Evolutionary conservation across 2,113 vertebrate genomes (phyloP), one percentile per base, ranked within the genome.

Genomic region (Tursiops truncatus): DNA sequence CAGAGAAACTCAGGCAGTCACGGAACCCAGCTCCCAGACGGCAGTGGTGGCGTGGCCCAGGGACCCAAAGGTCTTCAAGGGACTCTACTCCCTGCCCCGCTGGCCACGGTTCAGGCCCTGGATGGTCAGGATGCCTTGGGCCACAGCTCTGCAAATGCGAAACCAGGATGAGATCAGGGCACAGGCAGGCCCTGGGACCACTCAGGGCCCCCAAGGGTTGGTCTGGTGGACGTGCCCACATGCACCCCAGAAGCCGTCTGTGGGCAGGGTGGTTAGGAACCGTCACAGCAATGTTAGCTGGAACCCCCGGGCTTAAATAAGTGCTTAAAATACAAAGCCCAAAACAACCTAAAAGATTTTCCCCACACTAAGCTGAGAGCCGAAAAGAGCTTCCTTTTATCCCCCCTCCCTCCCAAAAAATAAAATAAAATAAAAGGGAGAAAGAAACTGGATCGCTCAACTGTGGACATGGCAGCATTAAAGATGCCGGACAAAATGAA

Each of bases 401-500:
- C 47, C 33, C 8, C 20, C 3, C 13, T 41, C 44, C 77, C 15
- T 13, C 26, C 60, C 60, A 53, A 89, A 73, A 93, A 89, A 38
- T 36, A 41, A 96, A 96, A 86, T 5, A 76, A 62, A 96, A 90
- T 0, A 25, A 65, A 94, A 94, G 65, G 53, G 74, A 63, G 31
- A 70, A 93, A 91, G 82, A 89, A 77, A 93, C 81, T 33, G 62
- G 58, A 50, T 70, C 58, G 60, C 71, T 31, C 36, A 74, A 90
- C 65, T 33, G 50, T 50, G 84, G 91, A n/a, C 41, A 81, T 0
- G 88, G 95, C 44, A 58, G 92, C 92, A 8, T 44, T 23, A 50
- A n/a, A 68, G 83, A 92, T 10, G 68, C 79, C 0, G 41, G 77
- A 11, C 47, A 31, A 89, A 92, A 97, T 96, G 85, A 96, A 97